Evolutionary conservation across 2,888 invertebrate genomes (phyloP).

Genomic region (Heliconius aoede): DNA sequence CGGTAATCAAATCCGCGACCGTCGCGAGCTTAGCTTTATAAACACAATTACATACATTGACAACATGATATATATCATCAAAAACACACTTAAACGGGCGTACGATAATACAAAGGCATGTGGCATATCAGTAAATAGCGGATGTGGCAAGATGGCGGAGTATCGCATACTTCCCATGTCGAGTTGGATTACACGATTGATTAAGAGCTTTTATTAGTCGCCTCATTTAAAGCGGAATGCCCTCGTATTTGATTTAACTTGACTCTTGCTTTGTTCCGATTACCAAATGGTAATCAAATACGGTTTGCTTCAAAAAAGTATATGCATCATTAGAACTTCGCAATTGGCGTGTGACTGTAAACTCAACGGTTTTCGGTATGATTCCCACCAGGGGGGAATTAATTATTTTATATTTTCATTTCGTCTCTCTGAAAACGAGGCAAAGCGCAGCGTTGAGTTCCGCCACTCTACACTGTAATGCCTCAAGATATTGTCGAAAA

Average conservation of each 20-base stretch:
- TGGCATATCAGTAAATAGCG: conserved; percentile 1
- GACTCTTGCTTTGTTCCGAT: too few relatives aligned
- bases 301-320: too few relatives aligned
- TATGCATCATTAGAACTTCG: too few relatives aligned
- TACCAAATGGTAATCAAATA: too few relatives aligned
- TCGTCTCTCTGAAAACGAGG: not conserved
- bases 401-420: not conserved
- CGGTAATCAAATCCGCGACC: not conserved
- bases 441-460: not conserved
- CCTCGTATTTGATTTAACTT: not conserved
- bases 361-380: too few relatives aligned
- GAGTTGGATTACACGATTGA: conserved; percentile 5
- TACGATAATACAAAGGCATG: not conserved
- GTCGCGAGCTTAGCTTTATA: not conserved
- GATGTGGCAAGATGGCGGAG: conserved; percentile 16
- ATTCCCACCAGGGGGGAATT: too few relatives aligned
- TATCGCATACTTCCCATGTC: conserved; percentile 17
- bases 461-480: not conserved
- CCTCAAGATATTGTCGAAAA: not conserved
- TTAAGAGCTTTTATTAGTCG: conserved; percentile 17
- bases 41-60: not conserved
- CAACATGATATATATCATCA: not conserved
- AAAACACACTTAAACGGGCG: not conserved
- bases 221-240: not conserved
- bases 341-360: not conserved